phyloP scores from a whole-genome alignment of 1,140 invertebrate species.

The Brachionus asplanchnoidis region DNA sequence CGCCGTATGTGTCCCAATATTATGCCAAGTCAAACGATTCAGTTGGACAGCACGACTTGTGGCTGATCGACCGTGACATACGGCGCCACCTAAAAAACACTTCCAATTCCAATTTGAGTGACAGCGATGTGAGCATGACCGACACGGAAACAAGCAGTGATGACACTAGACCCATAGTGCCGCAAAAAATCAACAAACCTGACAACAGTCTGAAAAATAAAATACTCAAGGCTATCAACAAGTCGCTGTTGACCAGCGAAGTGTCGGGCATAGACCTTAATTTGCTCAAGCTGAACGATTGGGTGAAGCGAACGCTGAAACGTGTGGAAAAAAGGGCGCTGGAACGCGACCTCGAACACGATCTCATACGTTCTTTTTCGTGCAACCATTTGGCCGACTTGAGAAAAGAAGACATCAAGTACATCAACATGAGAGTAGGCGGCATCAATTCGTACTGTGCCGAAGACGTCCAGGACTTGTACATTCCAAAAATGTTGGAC shows the following conservation, averaged over 20 bases:
- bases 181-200: constrained; percentile 33
- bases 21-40: constrained; percentile 6
- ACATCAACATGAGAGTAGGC: not conserved
- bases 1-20: constrained; percentile 24
- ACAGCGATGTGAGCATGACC: constrained; percentile 6
- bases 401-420: constrained; percentile 35
- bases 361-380: constrained; percentile 30
- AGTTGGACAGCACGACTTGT: not conserved
- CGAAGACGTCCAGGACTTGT: constrained; percentile 16
- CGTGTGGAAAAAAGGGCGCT: constrained; percentile 14
- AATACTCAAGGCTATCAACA: constrained; percentile 37
- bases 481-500: constrained; percentile 28
- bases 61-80: not conserved
- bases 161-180: constrained; percentile 26
- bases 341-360: constrained; percentile 24
- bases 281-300: not conserved
- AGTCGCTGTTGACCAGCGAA: not conserved
- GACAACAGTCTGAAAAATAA: constrained; percentile 16
- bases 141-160: constrained; percentile 33
- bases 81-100: not conserved
- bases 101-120: not conserved
- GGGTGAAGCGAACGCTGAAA: not conserved
- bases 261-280: constrained; percentile 35
- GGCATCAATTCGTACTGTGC: not conserved
- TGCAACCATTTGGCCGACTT: constrained; percentile 15